These are phyloP conservation scores for Nettapus auritus DNA, from an alignment of 2,113 vertebrate species.

Conservation along the genomic window DNA sequence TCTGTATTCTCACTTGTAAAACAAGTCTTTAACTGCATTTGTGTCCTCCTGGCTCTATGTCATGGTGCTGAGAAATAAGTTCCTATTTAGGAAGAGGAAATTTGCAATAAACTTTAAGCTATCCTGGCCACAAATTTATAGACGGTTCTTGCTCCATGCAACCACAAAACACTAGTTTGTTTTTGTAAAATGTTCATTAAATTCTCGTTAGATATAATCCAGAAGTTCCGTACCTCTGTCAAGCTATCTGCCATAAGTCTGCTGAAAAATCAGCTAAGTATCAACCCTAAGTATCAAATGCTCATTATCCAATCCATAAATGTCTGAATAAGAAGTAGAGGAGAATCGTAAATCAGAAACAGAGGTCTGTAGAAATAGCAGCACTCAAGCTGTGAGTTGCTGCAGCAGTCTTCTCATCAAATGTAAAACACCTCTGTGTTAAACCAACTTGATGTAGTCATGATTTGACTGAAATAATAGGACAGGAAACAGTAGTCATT, in stretches of 20 bases:
- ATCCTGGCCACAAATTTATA: not conserved
- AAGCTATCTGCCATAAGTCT: not conserved
- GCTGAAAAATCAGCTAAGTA: not conserved
- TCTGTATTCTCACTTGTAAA: not conserved
- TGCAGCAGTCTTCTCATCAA: not conserved
- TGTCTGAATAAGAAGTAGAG: not conserved
- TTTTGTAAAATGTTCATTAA: conserved; percentile 29
- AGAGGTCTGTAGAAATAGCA: not conserved
- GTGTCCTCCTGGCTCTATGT: not conserved
- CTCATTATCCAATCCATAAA: not conserved
- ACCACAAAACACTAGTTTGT: not conserved
- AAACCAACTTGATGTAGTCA: not conserved
- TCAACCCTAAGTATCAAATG: not conserved
- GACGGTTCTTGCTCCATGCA: not conserved
- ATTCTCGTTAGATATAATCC: not conserved
- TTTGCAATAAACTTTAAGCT: not conserved
- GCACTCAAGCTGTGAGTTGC: not conserved
- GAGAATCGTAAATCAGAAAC: not conserved
- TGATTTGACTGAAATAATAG: not conserved
- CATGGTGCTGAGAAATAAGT: not conserved
- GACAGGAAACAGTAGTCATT: not conserved
- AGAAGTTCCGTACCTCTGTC: not conserved
- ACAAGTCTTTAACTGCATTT: not conserved
- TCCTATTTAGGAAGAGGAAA: not conserved
- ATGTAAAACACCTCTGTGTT: not conserved